These are phyloP conservation scores for Anabas testudineus DNA, from an alignment of 2,797 vertebrate genomes.

Conservation along the genomic window DNA sequence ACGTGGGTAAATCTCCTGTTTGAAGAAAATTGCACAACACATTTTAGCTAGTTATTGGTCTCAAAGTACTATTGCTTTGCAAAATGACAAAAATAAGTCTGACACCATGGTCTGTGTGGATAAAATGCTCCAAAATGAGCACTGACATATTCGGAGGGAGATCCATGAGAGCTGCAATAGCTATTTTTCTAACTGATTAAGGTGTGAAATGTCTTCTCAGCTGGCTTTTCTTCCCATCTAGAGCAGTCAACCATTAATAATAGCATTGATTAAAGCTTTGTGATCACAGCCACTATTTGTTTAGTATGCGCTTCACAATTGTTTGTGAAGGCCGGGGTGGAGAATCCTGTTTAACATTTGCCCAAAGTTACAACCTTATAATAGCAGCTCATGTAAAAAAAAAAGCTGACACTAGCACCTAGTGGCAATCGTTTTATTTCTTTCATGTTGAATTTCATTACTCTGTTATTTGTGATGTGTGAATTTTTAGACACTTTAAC, in stretches of 20 bases:
- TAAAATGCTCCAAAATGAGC: conserved; percentile 53
- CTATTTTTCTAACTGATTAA: conserved; percentile 68
- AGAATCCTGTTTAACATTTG: conserved; percentile 40
- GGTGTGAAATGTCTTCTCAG: conserved; percentile 57
- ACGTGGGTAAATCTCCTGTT: not conserved
- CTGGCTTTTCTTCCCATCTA: conserved; percentile 44
- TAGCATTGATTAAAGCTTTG: conserved; percentile 66
- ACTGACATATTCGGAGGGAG: conserved; percentile 46
- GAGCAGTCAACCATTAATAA: conserved; percentile 68
- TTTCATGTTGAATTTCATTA: not conserved
- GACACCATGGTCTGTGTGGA: conserved; percentile 14
- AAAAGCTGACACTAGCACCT: not conserved
- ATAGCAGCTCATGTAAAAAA: conserved; percentile 7
- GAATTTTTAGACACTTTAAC: no score
- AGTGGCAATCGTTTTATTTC: not conserved
- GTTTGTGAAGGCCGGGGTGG: conserved; percentile 24
- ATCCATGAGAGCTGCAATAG: conserved; percentile 33
- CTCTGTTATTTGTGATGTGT: not conserved
- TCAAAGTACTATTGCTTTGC: conserved; percentile 10
- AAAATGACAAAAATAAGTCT: conserved; percentile 34
- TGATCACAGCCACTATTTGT: conserved; percentile 21
- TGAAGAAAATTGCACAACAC: not conserved
- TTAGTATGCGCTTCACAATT: conserved; percentile 47
- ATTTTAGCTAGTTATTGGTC: conserved; percentile 20
- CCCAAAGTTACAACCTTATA: conserved; percentile 12